Conservation (phyloP, 2,888 invertebrate species). For the Piscicola geometra region DNA sequence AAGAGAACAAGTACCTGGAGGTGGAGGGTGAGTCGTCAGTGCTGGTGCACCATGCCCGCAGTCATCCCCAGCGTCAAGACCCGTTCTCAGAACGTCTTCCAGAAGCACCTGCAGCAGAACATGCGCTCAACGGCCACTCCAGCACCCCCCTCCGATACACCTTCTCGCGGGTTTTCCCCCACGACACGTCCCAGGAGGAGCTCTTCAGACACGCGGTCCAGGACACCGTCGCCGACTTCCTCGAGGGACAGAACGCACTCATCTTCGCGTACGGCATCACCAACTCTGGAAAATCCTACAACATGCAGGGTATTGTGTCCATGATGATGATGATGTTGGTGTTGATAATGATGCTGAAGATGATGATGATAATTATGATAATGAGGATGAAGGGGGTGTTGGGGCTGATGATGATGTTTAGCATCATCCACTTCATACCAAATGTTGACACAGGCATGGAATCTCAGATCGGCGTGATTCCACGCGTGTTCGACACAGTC, state of each 20-base stretch:
- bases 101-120: conserved; percentile 43
- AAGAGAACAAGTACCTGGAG: conserved; percentile 46
- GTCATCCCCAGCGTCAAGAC: conserved; percentile 53
- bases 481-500: conserved; percentile 57
- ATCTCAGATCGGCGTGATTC: conserved; percentile 59
- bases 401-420: background rate
- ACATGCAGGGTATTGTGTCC: conserved; percentile 62
- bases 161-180: background rate
- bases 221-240: conserved; percentile 62
- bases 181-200: conserved; percentile 57
- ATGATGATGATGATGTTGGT: no score
- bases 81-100: conserved; percentile 49
- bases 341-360: no score
- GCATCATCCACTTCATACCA: background rate
- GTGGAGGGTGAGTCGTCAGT: conserved; percentile 40
- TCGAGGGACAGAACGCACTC: conserved; percentile 67
- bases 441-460: no score
- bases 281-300: conserved; percentile 81
- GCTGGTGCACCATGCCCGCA: conserved; percentile 44
- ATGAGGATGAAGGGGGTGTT: no score
- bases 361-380: no score
- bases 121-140: conserved; percentile 6
- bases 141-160: background rate
- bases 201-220: conserved; percentile 64
- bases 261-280: conserved; percentile 83